Conservation (phyloP, 23 tunicate species). For the Ascidia mentula region DNA sequence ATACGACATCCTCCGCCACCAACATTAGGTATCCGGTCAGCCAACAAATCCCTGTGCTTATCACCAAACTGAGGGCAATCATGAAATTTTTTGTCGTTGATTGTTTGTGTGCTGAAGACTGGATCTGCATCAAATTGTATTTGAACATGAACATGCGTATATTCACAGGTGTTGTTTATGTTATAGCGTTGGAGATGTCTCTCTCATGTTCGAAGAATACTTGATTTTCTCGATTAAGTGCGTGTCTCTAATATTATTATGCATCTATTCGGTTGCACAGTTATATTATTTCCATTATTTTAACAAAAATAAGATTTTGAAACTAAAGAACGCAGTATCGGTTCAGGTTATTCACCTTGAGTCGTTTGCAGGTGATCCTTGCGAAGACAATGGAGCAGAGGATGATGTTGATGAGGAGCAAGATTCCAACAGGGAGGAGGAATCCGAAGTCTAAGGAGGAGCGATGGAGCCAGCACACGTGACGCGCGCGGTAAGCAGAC, state of each 20-base stretch:
- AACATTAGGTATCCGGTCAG: background rate
- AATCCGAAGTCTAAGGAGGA: background rate
- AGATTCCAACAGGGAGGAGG: background rate
- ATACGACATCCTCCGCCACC: background rate
- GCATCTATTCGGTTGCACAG: too few species aligned
- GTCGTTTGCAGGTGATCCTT: background rate
- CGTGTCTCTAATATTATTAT: too few species aligned
- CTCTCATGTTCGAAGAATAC: too few species aligned
- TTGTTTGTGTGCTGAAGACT: background rate
- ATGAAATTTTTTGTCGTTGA: background rate
- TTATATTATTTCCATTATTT: too few species aligned
- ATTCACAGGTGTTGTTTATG: too few species aligned
- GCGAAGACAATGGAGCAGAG: background rate
- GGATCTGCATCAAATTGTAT: background rate
- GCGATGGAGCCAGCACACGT: constrained; percentile 7
- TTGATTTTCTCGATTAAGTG: too few species aligned
- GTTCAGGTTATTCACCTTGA: background rate
- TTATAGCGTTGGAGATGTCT: too few species aligned
- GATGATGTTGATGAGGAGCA: background rate
- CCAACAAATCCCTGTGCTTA: background rate
- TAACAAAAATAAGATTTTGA: too few species aligned
- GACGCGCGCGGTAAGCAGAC: background rate
- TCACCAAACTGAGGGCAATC: background rate
- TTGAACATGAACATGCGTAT: too few species aligned
- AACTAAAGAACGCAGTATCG: too few species aligned